These are phyloP conservation scores for Pollenia angustigena DNA, from an alignment of 2,888 invertebrate genomes.

Conservation along the genomic window DNA sequence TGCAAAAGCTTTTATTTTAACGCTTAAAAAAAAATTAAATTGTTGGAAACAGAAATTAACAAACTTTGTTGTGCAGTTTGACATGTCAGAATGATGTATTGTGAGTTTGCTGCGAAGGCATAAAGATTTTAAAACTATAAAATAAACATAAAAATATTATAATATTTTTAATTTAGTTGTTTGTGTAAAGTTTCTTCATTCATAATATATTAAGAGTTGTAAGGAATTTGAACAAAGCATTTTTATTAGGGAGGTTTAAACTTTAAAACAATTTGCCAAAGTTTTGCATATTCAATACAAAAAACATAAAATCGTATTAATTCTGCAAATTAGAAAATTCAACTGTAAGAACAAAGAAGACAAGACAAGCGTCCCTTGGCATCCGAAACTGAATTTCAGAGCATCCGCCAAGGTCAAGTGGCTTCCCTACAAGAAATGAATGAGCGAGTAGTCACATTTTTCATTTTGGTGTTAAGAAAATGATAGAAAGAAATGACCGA, in stretches of 20 bases:
- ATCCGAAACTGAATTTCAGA: too few species aligned
- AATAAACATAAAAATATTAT: slow-evolving; percentile 50
- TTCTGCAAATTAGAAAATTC: too few species aligned
- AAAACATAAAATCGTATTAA: too few species aligned
- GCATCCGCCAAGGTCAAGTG: too few species aligned
- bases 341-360: too few species aligned
- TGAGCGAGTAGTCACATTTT: too few species aligned
- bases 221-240: neutral
- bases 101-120: slow-evolving; percentile 30
- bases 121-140: slow-evolving; percentile 51
- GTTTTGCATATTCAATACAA: too few species aligned
- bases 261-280: neutral
- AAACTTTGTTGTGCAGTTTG: slow-evolving; percentile 72
- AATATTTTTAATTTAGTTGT: slow-evolving; percentile 66
- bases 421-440: too few species aligned
- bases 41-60: slow-evolving; percentile 51
- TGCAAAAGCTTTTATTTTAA: slow-evolving; percentile 72
- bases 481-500: too few species aligned
- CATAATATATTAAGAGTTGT: neutral
- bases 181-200: slow-evolving; percentile 37
- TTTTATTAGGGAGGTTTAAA: slow-evolving; percentile 6
- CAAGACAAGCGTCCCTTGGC: too few species aligned
- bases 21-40: slow-evolving; percentile 45
- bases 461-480: too few species aligned
- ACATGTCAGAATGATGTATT: slow-evolving; percentile 70